Percentiles rank a stretch among this genome's conserved stretches.
Conservation (phyloP, 2,113 vertebrate species). For the Vidua chalybeata region DNA sequence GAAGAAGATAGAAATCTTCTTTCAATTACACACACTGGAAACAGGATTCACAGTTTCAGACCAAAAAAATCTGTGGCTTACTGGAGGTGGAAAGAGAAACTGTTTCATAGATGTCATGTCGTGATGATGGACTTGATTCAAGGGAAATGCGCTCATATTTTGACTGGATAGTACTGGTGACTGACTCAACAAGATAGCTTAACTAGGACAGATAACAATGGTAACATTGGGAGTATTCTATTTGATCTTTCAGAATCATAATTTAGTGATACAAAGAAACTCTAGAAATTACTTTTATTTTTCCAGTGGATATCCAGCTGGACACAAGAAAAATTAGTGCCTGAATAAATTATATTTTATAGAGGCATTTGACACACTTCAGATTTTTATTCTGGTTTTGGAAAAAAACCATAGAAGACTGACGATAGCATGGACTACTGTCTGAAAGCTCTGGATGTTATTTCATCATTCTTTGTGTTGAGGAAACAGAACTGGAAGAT, state of each 20-base stretch:
- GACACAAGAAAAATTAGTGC: background rate
- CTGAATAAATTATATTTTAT: background rate
- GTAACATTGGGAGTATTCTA: background rate
- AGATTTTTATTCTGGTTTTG: background rate
- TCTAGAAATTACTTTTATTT: background rate
- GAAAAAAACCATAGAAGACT: background rate
- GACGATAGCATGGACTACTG: background rate
- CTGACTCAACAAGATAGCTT: background rate
- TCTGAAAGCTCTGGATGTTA: background rate
- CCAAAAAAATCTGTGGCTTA: background rate
- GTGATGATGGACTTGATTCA: background rate
- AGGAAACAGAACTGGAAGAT: background rate
- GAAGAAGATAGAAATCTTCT: background rate
- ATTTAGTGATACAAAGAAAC: background rate
- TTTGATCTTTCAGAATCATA: background rate
- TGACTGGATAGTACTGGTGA: background rate
- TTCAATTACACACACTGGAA: background rate
- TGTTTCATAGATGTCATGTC: background rate
- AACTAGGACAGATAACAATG: background rate
- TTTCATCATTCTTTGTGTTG: background rate
- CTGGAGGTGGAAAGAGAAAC: background rate
- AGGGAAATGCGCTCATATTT: constrained; percentile 28
- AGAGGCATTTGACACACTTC: background rate
- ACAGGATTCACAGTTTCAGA: background rate
- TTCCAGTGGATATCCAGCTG: background rate